Evolutionary conservation across 2,113 vertebrate genomes (phyloP).

Genomic region (Rattus rattus): DNA sequence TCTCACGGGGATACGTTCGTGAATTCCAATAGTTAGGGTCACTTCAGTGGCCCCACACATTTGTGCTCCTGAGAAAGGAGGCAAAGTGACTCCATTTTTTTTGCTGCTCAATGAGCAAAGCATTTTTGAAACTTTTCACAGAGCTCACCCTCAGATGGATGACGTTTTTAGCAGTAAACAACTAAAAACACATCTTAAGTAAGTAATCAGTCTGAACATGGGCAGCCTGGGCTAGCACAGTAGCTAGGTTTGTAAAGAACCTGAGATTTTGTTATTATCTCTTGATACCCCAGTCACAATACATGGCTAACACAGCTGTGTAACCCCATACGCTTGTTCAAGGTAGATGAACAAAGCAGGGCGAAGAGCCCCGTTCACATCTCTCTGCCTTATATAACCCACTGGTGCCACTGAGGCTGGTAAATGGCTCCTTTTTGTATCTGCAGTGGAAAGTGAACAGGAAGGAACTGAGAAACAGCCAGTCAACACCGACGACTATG

Average conservation of each 20-base stretch:
- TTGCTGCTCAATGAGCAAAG: constrained; percentile 42
- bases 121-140: constrained; percentile 62
- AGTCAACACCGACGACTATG: background rate
- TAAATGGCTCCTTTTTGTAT: background rate
- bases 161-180: constrained; percentile 56
- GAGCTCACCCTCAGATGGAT: constrained; percentile 58
- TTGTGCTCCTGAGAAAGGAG: constrained; percentile 24
- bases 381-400: background rate
- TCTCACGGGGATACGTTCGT: background rate
- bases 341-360: background rate
- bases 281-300: background rate
- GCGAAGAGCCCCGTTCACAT: background rate
- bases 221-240: background rate
- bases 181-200: constrained; percentile 43
- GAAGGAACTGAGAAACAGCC: background rate
- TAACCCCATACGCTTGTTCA: background rate
- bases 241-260: background rate
- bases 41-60: background rate
- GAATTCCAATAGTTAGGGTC: constrained; percentile 47
- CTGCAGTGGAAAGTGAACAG: background rate
- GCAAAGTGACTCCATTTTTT: constrained; percentile 43
- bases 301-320: background rate
- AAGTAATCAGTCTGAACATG: background rate
- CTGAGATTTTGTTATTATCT: background rate
- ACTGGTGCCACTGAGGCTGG: background rate